A percentile compares a stretch with the other conserved stretches of the same genome.
Conservation (phyloP, 2,888 invertebrate species). For the Agrotis segetum region DNA sequence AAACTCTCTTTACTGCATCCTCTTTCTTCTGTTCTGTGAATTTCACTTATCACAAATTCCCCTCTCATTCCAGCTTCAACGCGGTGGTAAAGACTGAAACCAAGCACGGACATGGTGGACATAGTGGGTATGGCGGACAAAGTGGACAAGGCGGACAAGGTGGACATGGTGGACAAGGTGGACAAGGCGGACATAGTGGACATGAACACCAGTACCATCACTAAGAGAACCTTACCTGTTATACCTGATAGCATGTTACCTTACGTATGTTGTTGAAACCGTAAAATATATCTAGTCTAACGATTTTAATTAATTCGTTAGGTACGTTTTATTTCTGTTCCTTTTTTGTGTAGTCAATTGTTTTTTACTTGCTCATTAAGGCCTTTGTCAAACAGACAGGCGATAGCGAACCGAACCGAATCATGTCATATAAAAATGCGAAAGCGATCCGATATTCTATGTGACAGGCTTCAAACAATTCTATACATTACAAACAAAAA, state of each 20-base stretch:
- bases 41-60: not conserved
- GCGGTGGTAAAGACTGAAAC: constrained; percentile 83
- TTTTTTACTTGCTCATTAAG: not conserved
- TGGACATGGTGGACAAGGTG: not conserved
- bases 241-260: constrained; percentile 36
- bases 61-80: constrained; percentile 82
- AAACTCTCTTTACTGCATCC: too few species aligned
- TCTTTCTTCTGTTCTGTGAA: not conserved
- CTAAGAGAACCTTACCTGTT: constrained; percentile 49
- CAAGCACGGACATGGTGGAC: constrained; percentile 55
- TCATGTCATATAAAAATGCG: too few species aligned
- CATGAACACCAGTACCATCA: constrained; percentile 68
- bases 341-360: not conserved
- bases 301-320: constrained; percentile 17
- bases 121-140: not conserved
- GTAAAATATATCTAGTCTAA: constrained; percentile 62
- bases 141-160: too few species aligned
- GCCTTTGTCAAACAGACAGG: too few species aligned
- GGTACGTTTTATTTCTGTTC: constrained; percentile 23
- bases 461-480: too few species aligned
- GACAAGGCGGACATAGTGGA: constrained; percentile 40
- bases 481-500: too few species aligned
- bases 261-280: constrained; percentile 41
- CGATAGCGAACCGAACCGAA: too few species aligned
- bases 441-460: too few species aligned